Evolutionary conservation across 2,888 invertebrate genomes (phyloP).

Genomic region (Euproctis similis): DNA sequence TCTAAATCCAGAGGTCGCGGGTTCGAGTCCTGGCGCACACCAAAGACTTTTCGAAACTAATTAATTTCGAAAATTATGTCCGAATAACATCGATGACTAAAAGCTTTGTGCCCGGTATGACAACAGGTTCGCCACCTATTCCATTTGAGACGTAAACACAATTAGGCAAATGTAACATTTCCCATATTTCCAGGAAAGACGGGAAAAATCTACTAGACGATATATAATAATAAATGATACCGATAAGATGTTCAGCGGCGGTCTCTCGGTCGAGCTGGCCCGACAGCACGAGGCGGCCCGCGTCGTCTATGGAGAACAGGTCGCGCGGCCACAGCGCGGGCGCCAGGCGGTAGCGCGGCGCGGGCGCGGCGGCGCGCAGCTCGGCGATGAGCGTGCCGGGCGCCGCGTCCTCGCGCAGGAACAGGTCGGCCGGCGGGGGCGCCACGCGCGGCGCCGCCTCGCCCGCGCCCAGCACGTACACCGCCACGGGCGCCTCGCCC

Average conservation of each 20-base stretch:
- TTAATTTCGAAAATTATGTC: too few relatives aligned
- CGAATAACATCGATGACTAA: too few relatives aligned
- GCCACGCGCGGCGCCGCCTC: slow-evolving; percentile 84
- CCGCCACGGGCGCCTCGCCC: slow-evolving; percentile 87
- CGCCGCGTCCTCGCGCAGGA: slow-evolving; percentile 84
- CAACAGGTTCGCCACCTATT: too few relatives aligned
- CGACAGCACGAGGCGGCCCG: slow-evolving; percentile 84
- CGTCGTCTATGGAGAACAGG: slow-evolving; percentile 82
- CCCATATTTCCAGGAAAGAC: too few relatives aligned
- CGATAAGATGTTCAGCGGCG: slow-evolving; percentile 81
- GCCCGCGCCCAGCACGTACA: slow-evolving; percentile 83
- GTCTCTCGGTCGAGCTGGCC: slow-evolving; percentile 86
- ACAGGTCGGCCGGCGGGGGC: slow-evolving; percentile 84
- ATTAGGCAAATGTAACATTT: too few relatives aligned
- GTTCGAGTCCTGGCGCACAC: too few relatives aligned
- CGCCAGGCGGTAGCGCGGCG: slow-evolving; percentile 32
- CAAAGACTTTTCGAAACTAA: too few relatives aligned
- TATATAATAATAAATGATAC: too few relatives aligned
- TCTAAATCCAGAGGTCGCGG: too few relatives aligned
- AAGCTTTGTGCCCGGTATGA: too few relatives aligned
- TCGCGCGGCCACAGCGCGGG: slow-evolving; percentile 70
- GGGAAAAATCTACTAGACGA: too few relatives aligned
- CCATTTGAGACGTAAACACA: too few relatives aligned
- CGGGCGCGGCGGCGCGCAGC: slow-evolving; percentile 32
- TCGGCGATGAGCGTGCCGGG: slow-evolving; percentile 52